Conservation (phyloP, 2,797 vertebrate species). For the Coracias cyanogaster region DNA sequence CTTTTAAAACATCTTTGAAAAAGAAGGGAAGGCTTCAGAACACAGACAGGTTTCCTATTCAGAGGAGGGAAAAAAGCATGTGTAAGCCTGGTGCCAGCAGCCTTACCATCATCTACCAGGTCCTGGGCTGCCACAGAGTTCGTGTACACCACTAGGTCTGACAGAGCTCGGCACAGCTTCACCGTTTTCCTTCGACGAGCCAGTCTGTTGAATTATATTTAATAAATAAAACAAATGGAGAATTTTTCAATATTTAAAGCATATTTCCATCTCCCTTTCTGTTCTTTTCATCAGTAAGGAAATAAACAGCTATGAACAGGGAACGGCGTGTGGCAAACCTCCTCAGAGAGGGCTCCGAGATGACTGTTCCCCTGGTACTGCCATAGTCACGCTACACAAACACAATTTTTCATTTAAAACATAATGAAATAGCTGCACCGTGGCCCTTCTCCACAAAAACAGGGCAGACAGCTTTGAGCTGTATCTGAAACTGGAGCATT, state of each 20-base stretch:
- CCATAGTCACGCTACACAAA: not conserved
- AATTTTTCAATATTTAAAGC: not conserved
- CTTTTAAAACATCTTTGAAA: not conserved
- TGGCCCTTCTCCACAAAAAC: not conserved
- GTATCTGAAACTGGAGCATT: not conserved
- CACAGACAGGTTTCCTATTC: not conserved
- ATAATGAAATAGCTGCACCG: not conserved
- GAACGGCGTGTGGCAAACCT: not conserved
- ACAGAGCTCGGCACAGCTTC: conserved; percentile 95
- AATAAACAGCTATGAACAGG: not conserved
- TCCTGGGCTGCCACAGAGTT: conserved; percentile 96
- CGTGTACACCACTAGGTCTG: conserved; percentile 94
- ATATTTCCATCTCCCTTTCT: not conserved
- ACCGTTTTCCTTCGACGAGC: conserved; percentile 92
- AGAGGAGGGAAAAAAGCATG: rapidly evolving
- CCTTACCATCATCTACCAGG: conserved; percentile 91
- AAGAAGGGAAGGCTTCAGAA: not conserved
- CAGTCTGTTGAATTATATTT: conserved; percentile 73
- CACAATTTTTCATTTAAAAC: not conserved
- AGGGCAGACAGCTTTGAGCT: not conserved
- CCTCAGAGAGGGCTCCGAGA: not conserved
- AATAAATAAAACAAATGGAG: rapidly evolving
- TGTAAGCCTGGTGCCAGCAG: not conserved
- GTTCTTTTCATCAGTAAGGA: not conserved
- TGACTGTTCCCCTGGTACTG: not conserved